Evolutionary conservation across 2,797 vertebrate species (phyloP).

Genomic region (Labroides dimidiatus): DNA sequence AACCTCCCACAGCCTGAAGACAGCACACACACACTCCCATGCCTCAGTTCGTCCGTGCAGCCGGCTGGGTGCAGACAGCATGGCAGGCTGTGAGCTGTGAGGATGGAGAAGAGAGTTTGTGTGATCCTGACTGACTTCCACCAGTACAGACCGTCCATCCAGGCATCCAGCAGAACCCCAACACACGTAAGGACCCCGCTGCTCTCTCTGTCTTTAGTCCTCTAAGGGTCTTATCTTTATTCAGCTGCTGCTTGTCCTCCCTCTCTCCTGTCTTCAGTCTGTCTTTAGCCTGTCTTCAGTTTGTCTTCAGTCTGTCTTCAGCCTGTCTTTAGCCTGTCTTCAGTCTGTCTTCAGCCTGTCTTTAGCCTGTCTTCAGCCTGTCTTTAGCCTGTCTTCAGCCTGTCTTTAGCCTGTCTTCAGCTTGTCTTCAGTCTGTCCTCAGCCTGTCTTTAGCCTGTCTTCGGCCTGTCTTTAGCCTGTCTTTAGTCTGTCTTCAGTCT

Average conservation of each 20-base stretch:
- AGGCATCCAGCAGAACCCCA: slow-evolving; percentile 68
- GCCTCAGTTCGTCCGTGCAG: slow-evolving; percentile 71
- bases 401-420: too few species aligned
- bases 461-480: neutral
- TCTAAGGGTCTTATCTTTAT: too few species aligned
- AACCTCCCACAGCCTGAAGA: slow-evolving; percentile 36
- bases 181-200: slow-evolving; percentile 77
- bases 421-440: neutral
- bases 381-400: neutral
- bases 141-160: slow-evolving; percentile 82
- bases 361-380: neutral
- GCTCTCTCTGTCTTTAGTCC: slow-evolving; percentile 5
- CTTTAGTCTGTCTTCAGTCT: neutral
- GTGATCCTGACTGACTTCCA: slow-evolving; percentile 89
- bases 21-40: slow-evolving; percentile 47
- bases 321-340: slow-evolving; percentile 3
- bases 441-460: neutral
- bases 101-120: slow-evolving; percentile 89
- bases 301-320: too few species aligned
- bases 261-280: neutral
- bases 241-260: neutral
- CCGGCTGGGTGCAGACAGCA: slow-evolving; percentile 75
- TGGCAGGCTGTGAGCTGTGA: slow-evolving; percentile 76
- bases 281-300: neutral
- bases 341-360: neutral